These are phyloP conservation scores for Rotaria sp. DNA, from an alignment of 2,888 invertebrate species.

Conservation along the genomic window DNA sequence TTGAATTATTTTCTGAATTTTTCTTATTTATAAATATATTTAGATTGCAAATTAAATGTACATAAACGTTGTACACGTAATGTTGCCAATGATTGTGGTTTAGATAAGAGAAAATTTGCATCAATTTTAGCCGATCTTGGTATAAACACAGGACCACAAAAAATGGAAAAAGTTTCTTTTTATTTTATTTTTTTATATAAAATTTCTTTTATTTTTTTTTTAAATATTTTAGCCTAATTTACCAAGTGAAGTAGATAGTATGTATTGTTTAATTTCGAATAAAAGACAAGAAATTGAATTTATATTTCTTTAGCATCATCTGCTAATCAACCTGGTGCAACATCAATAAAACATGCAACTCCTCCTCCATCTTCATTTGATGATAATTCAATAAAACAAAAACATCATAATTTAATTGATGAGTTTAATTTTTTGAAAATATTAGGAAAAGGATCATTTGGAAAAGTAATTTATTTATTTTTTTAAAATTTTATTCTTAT, in stretches of 20 bases:
- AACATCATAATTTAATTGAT: constrained; percentile 52
- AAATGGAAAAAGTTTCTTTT: constrained; percentile 28
- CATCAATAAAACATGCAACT: not conserved
- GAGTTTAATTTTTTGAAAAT: constrained; percentile 97
- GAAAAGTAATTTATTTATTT: constrained; percentile 60
- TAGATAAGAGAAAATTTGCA: constrained; percentile 91
- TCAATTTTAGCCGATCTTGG: constrained; percentile 83
- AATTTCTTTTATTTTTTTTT: not conserved
- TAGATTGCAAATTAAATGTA: constrained; percentile 89
- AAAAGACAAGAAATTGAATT: not conserved
- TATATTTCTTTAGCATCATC: not conserved
- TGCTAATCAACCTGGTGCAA: not conserved
- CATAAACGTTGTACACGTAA: constrained; percentile 98
- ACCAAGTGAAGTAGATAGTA: not conserved
- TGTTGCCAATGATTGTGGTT: constrained; percentile 97
- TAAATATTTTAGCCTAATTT: not conserved
- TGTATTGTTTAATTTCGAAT: not conserved
- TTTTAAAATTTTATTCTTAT: not conserved
- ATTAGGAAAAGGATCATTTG: constrained; percentile 95
- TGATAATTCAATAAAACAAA: not conserved
- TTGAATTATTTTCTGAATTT: constrained; percentile 42
- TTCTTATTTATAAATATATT: constrained; percentile 44
- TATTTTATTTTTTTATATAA: not conserved
- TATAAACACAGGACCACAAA: constrained; percentile 58
- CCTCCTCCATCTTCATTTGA: not conserved